Conservation (phyloP, 2,113 vertebrate genomes). For the Passer montanus region DNA sequence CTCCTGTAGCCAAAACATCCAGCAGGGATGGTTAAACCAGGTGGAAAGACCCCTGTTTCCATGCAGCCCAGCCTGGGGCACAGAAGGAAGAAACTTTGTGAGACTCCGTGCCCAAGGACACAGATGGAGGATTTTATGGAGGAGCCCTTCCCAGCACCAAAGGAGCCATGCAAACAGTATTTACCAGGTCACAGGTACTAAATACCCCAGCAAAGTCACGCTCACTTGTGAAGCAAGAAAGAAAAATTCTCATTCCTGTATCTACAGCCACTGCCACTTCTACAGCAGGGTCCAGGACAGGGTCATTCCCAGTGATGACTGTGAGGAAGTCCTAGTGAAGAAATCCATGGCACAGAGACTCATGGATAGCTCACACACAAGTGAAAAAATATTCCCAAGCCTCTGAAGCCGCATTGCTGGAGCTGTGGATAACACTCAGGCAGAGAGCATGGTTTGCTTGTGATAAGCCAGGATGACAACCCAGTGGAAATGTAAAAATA, state of each 20-base stretch:
- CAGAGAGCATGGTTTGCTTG: background rate
- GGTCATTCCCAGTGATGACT: background rate
- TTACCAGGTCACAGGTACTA: background rate
- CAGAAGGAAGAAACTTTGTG: rapidly evolving
- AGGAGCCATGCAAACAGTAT: background rate
- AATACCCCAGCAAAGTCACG: background rate
- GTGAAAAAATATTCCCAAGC: background rate
- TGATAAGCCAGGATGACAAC: background rate
- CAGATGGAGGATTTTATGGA: background rate
- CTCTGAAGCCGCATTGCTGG: background rate
- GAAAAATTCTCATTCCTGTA: background rate
- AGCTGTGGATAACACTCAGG: background rate
- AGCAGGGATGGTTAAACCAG: background rate
- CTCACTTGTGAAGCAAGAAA: background rate
- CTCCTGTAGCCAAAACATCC: background rate
- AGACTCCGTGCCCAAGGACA: background rate
- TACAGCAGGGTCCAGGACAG: background rate
- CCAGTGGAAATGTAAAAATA: constrained; percentile 44
- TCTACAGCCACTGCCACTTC: background rate
- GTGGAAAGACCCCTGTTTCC: background rate
- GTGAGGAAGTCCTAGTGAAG: background rate
- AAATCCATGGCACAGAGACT: background rate
- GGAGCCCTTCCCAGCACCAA: background rate
- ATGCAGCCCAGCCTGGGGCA: rapidly evolving
- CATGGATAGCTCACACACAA: background rate